These are phyloP conservation scores for Lamprotornis superbus DNA, from an alignment of 2,113 vertebrate species.

Conservation along the genomic window DNA sequence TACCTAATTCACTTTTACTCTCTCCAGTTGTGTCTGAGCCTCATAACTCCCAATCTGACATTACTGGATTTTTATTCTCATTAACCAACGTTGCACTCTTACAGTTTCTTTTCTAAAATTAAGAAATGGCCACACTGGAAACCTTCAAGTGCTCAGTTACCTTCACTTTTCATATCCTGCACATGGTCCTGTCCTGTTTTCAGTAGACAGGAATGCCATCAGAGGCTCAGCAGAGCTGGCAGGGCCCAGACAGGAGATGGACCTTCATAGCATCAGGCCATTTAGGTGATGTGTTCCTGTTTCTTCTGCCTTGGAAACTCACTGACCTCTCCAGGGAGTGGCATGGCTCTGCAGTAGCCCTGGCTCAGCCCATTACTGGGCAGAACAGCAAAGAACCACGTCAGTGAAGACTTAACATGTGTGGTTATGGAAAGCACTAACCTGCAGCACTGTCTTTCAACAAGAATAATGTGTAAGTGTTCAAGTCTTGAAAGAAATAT, in stretches of 20 bases:
- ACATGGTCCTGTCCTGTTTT: background rate
- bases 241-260: background rate
- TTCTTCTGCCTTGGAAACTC: background rate
- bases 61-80: background rate
- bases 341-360: background rate
- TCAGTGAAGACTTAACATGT: background rate
- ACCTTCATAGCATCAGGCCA: background rate
- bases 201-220: background rate
- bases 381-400: background rate
- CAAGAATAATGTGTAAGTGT: background rate
- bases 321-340: background rate
- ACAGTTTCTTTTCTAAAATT: background rate
- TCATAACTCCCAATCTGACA: background rate
- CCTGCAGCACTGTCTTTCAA: background rate
- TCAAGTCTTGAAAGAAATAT: background rate
- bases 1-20: background rate
- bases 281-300: background rate
- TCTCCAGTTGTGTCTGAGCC: background rate
- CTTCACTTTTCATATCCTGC: background rate
- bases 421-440: background rate
- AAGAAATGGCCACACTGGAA: fast-evolving
- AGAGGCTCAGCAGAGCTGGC: background rate
- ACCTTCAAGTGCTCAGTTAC: fast-evolving
- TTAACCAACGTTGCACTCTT: background rate
- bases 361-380: background rate